Evolutionary conservation across 2,113 vertebrate species (phyloP).

Genomic region (Meleagris gallopavo): DNA sequence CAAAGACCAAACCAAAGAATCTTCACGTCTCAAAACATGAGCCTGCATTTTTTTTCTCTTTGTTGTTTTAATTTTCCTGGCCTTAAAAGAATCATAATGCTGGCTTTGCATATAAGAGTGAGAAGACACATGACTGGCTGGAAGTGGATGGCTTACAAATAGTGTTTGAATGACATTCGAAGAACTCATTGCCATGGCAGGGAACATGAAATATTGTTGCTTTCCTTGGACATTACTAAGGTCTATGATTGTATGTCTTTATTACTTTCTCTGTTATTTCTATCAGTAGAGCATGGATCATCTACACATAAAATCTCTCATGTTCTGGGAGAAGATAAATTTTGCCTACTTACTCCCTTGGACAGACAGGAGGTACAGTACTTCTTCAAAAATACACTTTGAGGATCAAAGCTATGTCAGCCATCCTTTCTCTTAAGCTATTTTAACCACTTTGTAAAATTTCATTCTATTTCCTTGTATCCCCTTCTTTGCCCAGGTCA

Average conservation of each 20-base stretch:
- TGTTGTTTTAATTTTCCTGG: not conserved
- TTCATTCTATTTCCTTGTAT: fast-evolving
- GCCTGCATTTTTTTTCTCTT: not conserved
- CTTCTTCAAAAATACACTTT: not conserved
- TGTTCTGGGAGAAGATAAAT: not conserved
- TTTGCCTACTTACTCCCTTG: not conserved
- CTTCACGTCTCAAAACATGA: not conserved
- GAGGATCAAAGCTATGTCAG: not conserved
- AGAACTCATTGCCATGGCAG: fast-evolving
- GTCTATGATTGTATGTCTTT: not conserved
- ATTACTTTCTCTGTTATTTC: not conserved
- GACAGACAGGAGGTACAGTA: not conserved
- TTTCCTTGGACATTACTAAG: not conserved
- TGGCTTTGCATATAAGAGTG: not conserved
- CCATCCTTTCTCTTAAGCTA: not conserved
- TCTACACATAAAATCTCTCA: not conserved
- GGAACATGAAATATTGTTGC: not conserved
- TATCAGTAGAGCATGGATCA: not conserved
- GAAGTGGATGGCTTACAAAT: not conserved
- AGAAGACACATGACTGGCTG: not conserved
- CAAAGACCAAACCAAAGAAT: not conserved
- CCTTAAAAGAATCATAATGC: not conserved
- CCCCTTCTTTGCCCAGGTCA: not conserved
- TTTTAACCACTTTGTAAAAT: not conserved
- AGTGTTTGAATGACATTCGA: fast-evolving